Percentiles rank a stretch among this genome's conserved stretches.
Evolutionary conservation across 2,888 invertebrate genomes (phyloP).

Genomic region (Diplolepis rosae): DNA sequence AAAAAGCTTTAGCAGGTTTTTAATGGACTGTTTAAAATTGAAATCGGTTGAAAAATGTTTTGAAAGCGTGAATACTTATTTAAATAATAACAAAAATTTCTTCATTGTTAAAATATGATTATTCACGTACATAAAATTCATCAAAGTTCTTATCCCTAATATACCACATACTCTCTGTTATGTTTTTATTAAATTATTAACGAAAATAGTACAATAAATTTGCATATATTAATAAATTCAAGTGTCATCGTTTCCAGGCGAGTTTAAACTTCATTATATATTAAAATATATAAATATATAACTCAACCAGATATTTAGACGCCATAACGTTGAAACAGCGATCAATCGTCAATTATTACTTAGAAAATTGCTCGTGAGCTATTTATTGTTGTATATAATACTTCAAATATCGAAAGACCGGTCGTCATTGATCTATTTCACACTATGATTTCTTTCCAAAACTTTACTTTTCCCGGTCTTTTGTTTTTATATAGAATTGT

Average conservation of each 20-base stretch:
- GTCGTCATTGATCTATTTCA: no score
- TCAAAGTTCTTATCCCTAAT: background rate
- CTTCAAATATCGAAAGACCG: background rate
- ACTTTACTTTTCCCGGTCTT: background rate
- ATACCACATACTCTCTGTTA: background rate
- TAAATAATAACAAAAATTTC: no score
- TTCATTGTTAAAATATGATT: constrained; percentile 27
- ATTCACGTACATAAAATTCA: constrained; percentile 2
- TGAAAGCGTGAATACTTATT: no score
- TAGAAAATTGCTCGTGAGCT: constrained; percentile 22
- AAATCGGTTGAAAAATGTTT: no score
- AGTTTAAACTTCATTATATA: background rate
- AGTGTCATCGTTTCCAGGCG: background rate
- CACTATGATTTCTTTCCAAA: background rate
- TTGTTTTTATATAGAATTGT: background rate
- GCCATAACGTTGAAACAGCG: background rate
- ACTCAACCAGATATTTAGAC: background rate
- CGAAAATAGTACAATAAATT: constrained; percentile 6
- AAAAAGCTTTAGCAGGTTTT: no score
- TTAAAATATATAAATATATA: constrained; percentile 19
- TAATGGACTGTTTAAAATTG: no score
- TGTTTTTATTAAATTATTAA: background rate
- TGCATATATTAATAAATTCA: background rate
- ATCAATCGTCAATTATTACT: constrained; percentile 26
- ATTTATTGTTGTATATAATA: background rate